Conservation (phyloP, 1,140 invertebrate genomes). For the Brachionus manjavacas region DNA sequence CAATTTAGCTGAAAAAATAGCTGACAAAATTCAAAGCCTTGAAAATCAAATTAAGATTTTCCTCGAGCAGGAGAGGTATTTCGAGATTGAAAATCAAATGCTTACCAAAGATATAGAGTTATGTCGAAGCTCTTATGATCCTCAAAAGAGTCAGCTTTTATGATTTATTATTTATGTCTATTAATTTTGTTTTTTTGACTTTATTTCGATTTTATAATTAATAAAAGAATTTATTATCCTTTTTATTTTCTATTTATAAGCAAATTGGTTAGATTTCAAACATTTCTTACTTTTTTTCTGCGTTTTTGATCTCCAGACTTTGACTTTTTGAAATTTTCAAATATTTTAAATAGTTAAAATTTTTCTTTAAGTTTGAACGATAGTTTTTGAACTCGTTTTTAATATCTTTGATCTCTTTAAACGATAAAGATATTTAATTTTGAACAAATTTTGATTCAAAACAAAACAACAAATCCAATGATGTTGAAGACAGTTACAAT, state of each 20-base stretch:
- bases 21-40: neutral
- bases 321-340: too few relatives aligned
- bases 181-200: neutral
- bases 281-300: too few relatives aligned
- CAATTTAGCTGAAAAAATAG: too few relatives aligned
- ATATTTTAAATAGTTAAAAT: too few relatives aligned
- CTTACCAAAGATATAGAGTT: neutral
- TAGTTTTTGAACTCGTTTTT: too few relatives aligned
- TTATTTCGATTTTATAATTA: too few relatives aligned
- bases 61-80: neutral
- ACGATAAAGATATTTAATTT: too few relatives aligned
- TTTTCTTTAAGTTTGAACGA: too few relatives aligned
- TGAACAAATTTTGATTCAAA: neutral
- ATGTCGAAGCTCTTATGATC: neutral
- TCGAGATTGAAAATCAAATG: neutral
- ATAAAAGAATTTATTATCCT: too few relatives aligned
- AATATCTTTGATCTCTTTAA: too few relatives aligned
- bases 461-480: neutral
- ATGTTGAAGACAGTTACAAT: neutral
- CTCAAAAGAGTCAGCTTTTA: neutral
- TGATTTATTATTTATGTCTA: neutral
- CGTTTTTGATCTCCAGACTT: too few relatives aligned
- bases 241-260: too few relatives aligned
- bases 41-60: neutral
- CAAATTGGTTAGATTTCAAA: neutral